phyloP scores from a whole-genome alignment of 2,888 invertebrate species.

The Danaus chrysippus region DNA sequence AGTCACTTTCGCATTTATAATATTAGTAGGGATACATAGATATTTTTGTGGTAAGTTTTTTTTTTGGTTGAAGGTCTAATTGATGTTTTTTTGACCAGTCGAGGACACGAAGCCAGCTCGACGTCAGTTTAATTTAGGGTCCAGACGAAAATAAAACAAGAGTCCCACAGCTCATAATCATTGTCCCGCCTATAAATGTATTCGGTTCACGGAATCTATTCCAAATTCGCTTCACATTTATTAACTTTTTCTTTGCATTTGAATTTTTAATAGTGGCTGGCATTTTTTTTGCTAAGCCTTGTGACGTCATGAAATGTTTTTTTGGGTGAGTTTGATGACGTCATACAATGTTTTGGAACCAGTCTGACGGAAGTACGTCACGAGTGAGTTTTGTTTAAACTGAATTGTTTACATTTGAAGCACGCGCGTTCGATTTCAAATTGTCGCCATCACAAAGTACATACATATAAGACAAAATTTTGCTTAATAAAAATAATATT shows the following conservation, averaged over 20 bases:
- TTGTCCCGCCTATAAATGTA: slow-evolving; percentile 59
- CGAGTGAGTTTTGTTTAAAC: slow-evolving; percentile 75
- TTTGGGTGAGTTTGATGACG: neutral
- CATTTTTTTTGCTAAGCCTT: slow-evolving; percentile 14
- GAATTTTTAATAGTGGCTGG: slow-evolving; percentile 51
- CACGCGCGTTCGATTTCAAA: slow-evolving; percentile 71
- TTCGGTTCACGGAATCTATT: slow-evolving; percentile 51
- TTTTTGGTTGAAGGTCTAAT: slow-evolving; percentile 20
- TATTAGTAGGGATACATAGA: too few species aligned
- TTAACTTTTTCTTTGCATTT: slow-evolving; percentile 53
- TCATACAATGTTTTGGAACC: too few species aligned
- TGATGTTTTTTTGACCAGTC: slow-evolving; percentile 23
- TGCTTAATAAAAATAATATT: slow-evolving; percentile 9
- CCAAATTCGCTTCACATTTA: slow-evolving; percentile 54
- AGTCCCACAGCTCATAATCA: slow-evolving; percentile 53
- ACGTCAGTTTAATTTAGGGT: slow-evolving; percentile 67
- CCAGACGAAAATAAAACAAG: slow-evolving; percentile 63
- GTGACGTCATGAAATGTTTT: neutral
- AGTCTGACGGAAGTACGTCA: slow-evolving; percentile 60
- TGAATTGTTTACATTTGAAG: slow-evolving; percentile 66
- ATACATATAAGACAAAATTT: slow-evolving; percentile 60
- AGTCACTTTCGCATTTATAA: too few species aligned
- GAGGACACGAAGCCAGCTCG: slow-evolving; percentile 34
- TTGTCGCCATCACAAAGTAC: slow-evolving; percentile 69
- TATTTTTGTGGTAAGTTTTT: too few species aligned